Evolutionary conservation across 64 coral and sea anemone species (phyloP).

Genomic region (Orbicella faveolata): DNA sequence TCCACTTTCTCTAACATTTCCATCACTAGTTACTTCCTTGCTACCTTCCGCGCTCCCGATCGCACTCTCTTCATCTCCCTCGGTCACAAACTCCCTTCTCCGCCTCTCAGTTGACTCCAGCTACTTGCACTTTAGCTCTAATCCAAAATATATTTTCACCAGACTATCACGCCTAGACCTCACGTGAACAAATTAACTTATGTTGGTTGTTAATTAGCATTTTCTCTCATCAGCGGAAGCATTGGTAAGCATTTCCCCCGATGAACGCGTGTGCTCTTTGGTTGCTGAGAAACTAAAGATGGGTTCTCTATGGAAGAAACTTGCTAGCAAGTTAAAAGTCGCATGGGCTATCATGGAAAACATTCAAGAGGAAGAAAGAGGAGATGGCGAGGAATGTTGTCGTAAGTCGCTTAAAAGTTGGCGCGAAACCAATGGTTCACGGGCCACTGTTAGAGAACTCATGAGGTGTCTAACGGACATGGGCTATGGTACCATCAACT

Average conservation of each 20-base stretch:
- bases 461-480: constrained; percentile 24
- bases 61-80: no score
- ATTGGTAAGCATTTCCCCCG: not conserved
- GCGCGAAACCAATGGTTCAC: not conserved
- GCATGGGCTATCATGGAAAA: not conserved
- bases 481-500: constrained; percentile 12
- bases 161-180: no score
- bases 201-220: not conserved
- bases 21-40: not conserved
- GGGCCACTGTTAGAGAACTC: not conserved
- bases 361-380: not conserved
- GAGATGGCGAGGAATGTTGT: not conserved
- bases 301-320: not conserved
- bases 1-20: no score
- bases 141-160: not conserved
- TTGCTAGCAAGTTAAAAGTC: not conserved
- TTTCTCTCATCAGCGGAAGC: not conserved
- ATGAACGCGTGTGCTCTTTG: not conserved
- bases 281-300: not conserved
- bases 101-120: no score
- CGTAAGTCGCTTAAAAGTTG: not conserved
- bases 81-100: no score
- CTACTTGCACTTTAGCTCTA: no score
- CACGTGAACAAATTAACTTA: no score
- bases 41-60: not conserved